Evolutionary conservation across 1,140 invertebrate genomes (phyloP), one percentile per base, ranked within the genome.

Genomic region (Cheumatopsyche charites): DNA sequence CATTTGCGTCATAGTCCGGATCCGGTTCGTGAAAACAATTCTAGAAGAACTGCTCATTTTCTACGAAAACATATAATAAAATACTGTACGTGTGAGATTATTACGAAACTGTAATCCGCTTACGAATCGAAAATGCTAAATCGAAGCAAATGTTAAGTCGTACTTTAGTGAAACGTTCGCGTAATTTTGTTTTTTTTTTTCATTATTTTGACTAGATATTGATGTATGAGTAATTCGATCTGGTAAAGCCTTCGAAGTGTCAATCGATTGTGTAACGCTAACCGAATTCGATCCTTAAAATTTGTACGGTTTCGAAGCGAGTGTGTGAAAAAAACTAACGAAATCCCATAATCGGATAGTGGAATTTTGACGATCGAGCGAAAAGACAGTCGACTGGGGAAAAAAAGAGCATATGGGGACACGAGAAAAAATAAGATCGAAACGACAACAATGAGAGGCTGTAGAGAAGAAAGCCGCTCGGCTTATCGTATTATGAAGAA

Each of bases 401-500:
- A 62, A 29, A 29, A 25, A 15, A 19, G 2, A 15, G 36, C 12
- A n/a, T 29, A 19, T n/a, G 13, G 36, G 12, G 36, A 25, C 17
- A 25, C 15, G 21, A 15, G 17, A 13, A 42, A 42, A 7, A 42
- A 42, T 13, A 42, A 42, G 13, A 9, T 15, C 9, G 58, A 62
- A 61, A 4, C 19, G n/a, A 12, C 43, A 23, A 58, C 55, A 58
- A 58, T 58, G 55, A 13, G 29, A 4, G n/a, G n/a, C n/a, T n/a
- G n/a, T n/a, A n/a, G 42, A 66, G 63, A 66, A 66, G 63, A 66
- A 66, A 66, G 42, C 43, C 15, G 23, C 7, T 29, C 47, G 47
- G 47, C 42, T n/a, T n/a, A n/a, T n/a, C n/a, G n/a, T 66, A 66
- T 66, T 66, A 66, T 47, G 63, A 66, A 66, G 63, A 66, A 66